A percentile compares a stretch with the other conserved stretches of the same genome.
Evolutionary conservation across 2,888 invertebrate genomes (phyloP).

Genomic region (Lutraria lutraria): DNA sequence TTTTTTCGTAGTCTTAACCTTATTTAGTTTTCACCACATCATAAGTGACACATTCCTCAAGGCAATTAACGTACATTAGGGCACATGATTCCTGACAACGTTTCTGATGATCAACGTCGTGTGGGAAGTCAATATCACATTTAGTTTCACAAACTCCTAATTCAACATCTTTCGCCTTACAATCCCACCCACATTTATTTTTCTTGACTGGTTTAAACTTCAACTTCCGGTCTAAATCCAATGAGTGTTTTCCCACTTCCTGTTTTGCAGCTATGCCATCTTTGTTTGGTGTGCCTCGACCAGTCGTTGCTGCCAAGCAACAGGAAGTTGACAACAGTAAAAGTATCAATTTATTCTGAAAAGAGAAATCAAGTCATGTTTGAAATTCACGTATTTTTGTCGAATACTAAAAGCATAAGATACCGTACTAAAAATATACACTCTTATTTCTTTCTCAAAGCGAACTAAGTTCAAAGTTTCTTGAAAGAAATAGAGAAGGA

Average conservation of each 20-base stretch:
- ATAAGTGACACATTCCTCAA: neutral
- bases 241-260: neutral
- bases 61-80: neutral
- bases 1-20: neutral
- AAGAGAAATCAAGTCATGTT: neutral
- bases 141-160: conserved; percentile 6
- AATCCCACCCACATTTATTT: neutral
- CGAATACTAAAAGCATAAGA: no score
- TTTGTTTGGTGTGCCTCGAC: neutral
- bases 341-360: neutral
- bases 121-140: conserved; percentile 8
- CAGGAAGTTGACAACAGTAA: neutral
- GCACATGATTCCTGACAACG: conserved; percentile 25
- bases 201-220: neutral
- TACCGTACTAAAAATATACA: no score
- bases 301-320: neutral
- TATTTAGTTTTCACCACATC: neutral
- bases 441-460: no score
- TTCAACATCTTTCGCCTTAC: conserved; percentile 8
- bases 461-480: no score
- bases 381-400: neutral
- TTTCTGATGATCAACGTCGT: neutral
- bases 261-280: neutral
- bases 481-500: no score
- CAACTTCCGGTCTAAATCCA: neutral